Conservation (phyloP, 1,140 invertebrate genomes). For the Latrodectus geometricus region DNA sequence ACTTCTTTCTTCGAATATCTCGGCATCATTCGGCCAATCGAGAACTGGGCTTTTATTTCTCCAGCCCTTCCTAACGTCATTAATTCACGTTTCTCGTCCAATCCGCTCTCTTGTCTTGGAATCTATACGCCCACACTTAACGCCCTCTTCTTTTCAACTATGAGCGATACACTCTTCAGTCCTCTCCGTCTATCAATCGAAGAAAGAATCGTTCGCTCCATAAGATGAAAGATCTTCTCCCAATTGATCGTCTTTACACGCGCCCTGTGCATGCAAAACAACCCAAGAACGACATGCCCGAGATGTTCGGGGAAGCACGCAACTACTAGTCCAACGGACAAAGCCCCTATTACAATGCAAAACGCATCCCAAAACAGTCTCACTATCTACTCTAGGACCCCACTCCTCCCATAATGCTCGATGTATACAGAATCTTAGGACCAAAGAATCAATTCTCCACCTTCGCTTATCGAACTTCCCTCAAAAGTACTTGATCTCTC, state of each 20-base stretch:
- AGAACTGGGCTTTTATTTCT: constrained; percentile 47
- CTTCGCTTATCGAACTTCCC: constrained; percentile 31
- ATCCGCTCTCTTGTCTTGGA: constrained; percentile 51
- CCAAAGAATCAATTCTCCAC: constrained; percentile 39
- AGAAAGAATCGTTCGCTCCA: constrained; percentile 46
- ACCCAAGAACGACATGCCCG: constrained; percentile 4
- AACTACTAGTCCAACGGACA: neutral
- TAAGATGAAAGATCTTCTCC: constrained; percentile 25
- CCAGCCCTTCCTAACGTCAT: constrained; percentile 51
- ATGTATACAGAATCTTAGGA: neutral
- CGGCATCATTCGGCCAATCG: constrained; percentile 34
- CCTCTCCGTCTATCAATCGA: constrained; percentile 49
- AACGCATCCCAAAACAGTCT: neutral
- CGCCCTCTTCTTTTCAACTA: constrained; percentile 46
- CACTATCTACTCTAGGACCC: neutral
- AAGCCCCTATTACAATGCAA: constrained; percentile 22
- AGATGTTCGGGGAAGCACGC: neutral
- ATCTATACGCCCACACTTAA: constrained; percentile 44
- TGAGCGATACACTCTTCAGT: constrained; percentile 13
- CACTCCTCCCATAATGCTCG: neutral
- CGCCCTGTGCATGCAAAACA: constrained; percentile 35
- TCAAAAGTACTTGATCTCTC: neutral
- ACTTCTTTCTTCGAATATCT: constrained; percentile 43
- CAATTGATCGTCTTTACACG: constrained; percentile 25
- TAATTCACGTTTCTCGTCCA: constrained; percentile 55